phyloP scores from a whole-genome alignment of 2,797 vertebrate species.

The Cyclopterus lumpus region DNA sequence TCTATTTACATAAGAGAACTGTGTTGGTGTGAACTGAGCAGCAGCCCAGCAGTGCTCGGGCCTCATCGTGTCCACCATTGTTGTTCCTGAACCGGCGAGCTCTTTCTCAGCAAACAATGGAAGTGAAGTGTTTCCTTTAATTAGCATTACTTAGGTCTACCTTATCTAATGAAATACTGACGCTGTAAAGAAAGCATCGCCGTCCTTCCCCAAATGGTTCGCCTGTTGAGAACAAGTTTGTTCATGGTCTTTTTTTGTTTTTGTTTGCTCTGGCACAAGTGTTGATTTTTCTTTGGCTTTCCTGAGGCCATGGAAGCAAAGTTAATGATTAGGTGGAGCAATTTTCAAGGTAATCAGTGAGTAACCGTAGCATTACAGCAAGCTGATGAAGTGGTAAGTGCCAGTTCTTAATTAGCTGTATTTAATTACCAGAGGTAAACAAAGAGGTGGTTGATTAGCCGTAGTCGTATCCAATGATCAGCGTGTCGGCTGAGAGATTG shows the following conservation, averaged over 20 bases:
- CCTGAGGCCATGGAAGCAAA: conserved; percentile 46
- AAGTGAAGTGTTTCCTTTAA: conserved; percentile 68
- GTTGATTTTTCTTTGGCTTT: conserved; percentile 38
- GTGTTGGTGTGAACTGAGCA: conserved; percentile 52
- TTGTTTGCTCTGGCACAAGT: conserved; percentile 30
- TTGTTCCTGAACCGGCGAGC: conserved; percentile 48
- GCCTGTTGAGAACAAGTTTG: conserved; percentile 34
- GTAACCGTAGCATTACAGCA: conserved; percentile 24
- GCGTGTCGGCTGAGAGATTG: conserved; percentile 17
- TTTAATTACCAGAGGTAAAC: conserved; percentile 63
- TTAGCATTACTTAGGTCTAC: conserved; percentile 59
- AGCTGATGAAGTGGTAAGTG: conserved; percentile 47
- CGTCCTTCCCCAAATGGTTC: conserved; percentile 7
- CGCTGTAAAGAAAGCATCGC: conserved; percentile 25
- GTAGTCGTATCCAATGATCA: conserved; percentile 28
- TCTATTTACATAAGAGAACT: conserved; percentile 61
- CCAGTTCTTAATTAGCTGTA: conserved; percentile 59
- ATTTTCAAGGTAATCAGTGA: conserved; percentile 61
- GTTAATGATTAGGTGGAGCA: conserved; percentile 66
- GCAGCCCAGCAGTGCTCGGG: conserved; percentile 22
- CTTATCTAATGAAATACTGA: conserved; percentile 38
- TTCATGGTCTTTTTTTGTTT: conserved; percentile 28
- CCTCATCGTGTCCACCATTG: conserved; percentile 50
- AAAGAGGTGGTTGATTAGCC: conserved; percentile 57
- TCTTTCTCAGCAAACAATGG: conserved; percentile 60